Base-by-base conservation (phyloP, 2,113 vertebrate species). In the Pholis gunnellus region DNA sequence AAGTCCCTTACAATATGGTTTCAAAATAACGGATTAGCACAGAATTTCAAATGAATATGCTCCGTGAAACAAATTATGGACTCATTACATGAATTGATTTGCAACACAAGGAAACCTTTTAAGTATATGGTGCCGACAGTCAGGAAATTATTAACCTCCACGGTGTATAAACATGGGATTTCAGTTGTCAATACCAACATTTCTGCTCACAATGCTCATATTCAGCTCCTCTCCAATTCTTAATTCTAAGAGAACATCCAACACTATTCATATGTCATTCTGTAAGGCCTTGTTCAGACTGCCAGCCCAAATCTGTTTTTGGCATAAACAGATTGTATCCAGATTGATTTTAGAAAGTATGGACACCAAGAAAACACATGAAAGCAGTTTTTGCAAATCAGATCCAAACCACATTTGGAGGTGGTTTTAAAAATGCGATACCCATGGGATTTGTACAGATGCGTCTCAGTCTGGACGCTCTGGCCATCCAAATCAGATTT, bases 31-130 rank as follows among this genome's bases (percentile, higher is more conserved):
- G 44, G 8, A 25, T 50, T 38, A 38, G 38, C 38, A 44, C 11
- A 13, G 9, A 38, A 20, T 27, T n/a, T 5, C n/a, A 17, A 42
- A 22, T 57, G 2, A 31, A 22, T 60, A 60, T 40, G 40, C 6
- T 50, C 10, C 29, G 2, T 75, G 63, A 68, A 54, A 67, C 52
- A 27, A 74, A 27, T n/a, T 11, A 61, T 42, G n/a, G 44, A 38
- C 25, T 81, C 29, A 70, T 70, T 22, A 74, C 20, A 18, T 27
- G 46, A 64, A 63, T 54, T 2, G 20, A 72, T 73, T 42, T 78
- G 18, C 31, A 48, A 13, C 29, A 40, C 13, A 59, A 44, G 15
- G 56, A 10, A 61, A 31, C 29, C 22, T 46, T 57, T 76, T 20
- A 59, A 44, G 50, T 31, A 31, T 60, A 1, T 18, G 6, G 8